These are phyloP conservation scores for Cheilosia urbana DNA, from an alignment of 2,888 invertebrate species.

Conservation along the genomic window DNA sequence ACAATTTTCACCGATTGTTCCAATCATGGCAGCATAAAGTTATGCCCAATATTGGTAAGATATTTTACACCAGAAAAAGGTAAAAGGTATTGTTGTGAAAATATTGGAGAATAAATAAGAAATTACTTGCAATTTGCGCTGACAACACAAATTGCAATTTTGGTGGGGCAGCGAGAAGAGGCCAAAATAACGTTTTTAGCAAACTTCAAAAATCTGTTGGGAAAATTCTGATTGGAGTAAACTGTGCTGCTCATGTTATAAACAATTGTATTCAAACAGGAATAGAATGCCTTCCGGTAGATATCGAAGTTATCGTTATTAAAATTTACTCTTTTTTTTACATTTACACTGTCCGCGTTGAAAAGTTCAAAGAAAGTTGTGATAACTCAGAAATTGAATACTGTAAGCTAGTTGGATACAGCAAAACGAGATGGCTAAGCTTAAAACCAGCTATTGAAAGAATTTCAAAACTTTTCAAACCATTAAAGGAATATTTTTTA, in stretches of 20 bases:
- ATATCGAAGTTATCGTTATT: slow-evolving; percentile 42
- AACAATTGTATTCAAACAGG: slow-evolving; percentile 46
- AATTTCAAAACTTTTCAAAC: slow-evolving; percentile 6
- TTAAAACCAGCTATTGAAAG: slow-evolving; percentile 2
- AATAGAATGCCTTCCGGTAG: slow-evolving; percentile 40
- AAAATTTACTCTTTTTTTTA: slow-evolving; percentile 46
- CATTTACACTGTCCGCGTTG: slow-evolving; percentile 26
- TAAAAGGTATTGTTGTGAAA: slow-evolving; percentile 52
- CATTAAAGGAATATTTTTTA: background rate
- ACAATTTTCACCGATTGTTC: slow-evolving; percentile 64
- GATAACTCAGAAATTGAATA: background rate
- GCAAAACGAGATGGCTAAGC: background rate
- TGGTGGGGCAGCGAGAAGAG: slow-evolving; percentile 54
- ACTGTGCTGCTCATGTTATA: slow-evolving; percentile 37
- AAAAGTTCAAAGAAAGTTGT: slow-evolving; percentile 34
- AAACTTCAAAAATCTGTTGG: slow-evolving; percentile 62
- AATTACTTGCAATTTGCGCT: slow-evolving; percentile 54
- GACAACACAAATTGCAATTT: slow-evolving; percentile 66
- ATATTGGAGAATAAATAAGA: slow-evolving; percentile 43
- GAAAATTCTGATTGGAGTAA: slow-evolving; percentile 26
- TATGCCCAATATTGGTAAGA: slow-evolving; percentile 66
- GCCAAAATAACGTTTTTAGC: slow-evolving; percentile 41
- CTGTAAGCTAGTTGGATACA: background rate
- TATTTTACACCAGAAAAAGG: slow-evolving; percentile 69
- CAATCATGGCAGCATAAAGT: slow-evolving; percentile 64